Percentiles rank a stretch among this genome's conserved stretches.
Evolutionary conservation across 2,797 vertebrate species (phyloP).

Genomic region (Syndactyla subalaris): DNA sequence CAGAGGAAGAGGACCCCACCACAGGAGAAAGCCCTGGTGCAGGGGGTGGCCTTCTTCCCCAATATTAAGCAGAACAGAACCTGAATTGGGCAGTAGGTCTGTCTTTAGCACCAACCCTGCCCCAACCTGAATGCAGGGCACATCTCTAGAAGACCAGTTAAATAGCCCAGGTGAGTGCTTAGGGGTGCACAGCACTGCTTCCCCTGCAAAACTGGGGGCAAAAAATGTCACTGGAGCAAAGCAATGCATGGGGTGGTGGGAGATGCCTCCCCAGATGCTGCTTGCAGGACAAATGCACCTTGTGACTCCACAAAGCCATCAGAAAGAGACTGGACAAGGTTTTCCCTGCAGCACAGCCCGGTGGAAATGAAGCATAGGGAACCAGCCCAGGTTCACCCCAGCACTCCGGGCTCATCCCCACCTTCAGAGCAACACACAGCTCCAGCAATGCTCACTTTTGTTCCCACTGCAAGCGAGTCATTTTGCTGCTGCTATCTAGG

Average conservation of each 20-base stretch:
- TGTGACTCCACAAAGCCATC: fast-evolving
- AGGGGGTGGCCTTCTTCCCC: neutral
- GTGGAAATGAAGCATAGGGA: fast-evolving
- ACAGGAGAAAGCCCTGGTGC: neutral
- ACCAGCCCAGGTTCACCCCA: neutral
- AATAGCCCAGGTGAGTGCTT: fast-evolving
- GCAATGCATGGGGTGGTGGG: fast-evolving
- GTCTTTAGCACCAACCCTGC: neutral
- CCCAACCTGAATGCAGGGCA: fast-evolving
- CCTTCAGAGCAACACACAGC: neutral
- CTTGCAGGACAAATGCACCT: neutral
- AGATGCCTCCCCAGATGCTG: neutral
- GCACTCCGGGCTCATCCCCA: fast-evolving
- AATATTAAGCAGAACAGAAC: neutral
- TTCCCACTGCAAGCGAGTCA: neutral
- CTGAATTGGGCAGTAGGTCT: neutral
- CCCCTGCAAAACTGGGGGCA: neutral
- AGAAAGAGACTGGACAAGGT: fast-evolving
- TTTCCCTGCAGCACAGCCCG: fast-evolving
- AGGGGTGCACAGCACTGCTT: neutral
- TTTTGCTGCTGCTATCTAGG: slow-evolving; percentile 7
- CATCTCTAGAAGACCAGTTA: fast-evolving
- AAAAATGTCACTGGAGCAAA: neutral
- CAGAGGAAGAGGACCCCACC: neutral
- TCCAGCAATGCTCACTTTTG: fast-evolving